Evolutionary conservation across 2,113 vertebrate genomes (phyloP).

Genomic region (Campylomormyrus tamandua): DNA sequence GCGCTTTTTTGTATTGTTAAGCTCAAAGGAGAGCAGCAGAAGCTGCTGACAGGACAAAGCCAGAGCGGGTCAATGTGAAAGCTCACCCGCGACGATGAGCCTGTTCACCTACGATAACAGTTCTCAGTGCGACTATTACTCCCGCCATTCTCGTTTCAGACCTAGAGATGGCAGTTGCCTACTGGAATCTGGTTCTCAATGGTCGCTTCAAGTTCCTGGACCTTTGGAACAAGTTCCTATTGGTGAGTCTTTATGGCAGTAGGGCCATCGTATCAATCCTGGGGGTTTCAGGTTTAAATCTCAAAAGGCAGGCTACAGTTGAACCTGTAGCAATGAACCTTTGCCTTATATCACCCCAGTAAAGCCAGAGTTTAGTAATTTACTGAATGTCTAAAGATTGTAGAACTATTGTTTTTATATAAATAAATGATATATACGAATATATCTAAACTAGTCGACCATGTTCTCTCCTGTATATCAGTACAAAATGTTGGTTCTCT

Average conservation of each 20-base stretch:
- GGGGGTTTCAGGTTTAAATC: background rate
- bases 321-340: background rate
- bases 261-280: background rate
- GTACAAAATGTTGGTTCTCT: background rate
- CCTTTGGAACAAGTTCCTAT: slow-evolving; percentile 92
- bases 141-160: slow-evolving; percentile 58
- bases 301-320: background rate
- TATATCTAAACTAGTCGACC: background rate
- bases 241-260: slow-evolving; percentile 66
- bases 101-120: background rate
- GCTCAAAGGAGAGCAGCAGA: background rate
- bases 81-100: background rate
- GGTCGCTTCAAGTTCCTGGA: slow-evolving; percentile 95
- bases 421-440: background rate
- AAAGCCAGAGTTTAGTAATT: background rate
- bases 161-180: slow-evolving; percentile 93
- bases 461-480: background rate
- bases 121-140: background rate
- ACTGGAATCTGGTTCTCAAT: slow-evolving; percentile 90
- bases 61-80: background rate
- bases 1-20: background rate
- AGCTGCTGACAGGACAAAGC: background rate
- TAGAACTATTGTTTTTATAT: background rate
- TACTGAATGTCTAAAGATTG: background rate
- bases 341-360: background rate